A percentile compares a stretch with the other conserved stretches of the same genome.
These are phyloP conservation scores for Spicauda simplicius DNA, from an alignment of 2,888 invertebrate species.

Conservation along the genomic window DNA sequence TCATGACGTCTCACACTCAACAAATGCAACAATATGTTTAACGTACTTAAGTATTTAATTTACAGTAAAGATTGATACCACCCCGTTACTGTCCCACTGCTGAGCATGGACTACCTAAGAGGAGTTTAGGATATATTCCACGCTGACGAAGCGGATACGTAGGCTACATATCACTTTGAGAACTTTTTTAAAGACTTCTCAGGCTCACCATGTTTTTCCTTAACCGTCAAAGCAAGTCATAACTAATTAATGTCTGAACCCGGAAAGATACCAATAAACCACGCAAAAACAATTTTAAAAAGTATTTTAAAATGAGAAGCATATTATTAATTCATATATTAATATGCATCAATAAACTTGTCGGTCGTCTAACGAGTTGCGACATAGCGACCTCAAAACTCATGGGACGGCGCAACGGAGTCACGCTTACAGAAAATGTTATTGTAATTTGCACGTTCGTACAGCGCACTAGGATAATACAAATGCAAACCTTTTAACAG, in stretches of 20 bases:
- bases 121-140: too few relatives aligned
- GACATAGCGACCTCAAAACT: conserved; percentile 27
- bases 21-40: not conserved
- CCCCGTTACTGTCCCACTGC: too few relatives aligned
- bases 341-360: conserved; percentile 26
- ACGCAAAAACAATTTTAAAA: too few relatives aligned
- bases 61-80: not conserved
- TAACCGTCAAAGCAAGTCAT: too few relatives aligned
- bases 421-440: conserved; percentile 32
- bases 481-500: conserved; percentile 6
- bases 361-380: conserved; percentile 16
- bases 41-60: not conserved
- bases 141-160: too few relatives aligned
- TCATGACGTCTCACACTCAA: not conserved
- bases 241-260: too few relatives aligned
- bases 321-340: conserved; percentile 16
- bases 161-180: too few relatives aligned
- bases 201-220: too few relatives aligned
- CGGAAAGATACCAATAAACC: too few relatives aligned
- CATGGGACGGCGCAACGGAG: conserved; percentile 32
- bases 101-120: too few relatives aligned
- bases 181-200: not conserved
- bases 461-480: conserved; percentile 14
- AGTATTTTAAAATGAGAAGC: too few relatives aligned
- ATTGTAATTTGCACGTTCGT: conserved; percentile 31